These are phyloP conservation scores for Meda fulgida DNA, from an alignment of 2,797 vertebrate genomes.

Conservation along the genomic window DNA sequence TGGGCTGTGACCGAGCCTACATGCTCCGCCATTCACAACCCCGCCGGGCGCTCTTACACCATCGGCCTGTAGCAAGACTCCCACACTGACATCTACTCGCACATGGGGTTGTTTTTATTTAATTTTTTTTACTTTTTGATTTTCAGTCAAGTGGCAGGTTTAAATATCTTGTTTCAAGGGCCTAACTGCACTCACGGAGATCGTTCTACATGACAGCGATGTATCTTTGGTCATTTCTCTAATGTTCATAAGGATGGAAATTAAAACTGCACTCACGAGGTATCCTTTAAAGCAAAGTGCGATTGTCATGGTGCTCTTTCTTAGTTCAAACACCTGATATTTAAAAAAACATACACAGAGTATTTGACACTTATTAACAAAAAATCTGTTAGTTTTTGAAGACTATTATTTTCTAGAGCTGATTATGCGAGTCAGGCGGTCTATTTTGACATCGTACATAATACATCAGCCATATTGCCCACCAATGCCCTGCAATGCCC, in stretches of 20 bases:
- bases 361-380: neutral
- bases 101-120: neutral
- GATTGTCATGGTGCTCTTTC: conserved; percentile 29
- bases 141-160: conserved; percentile 9
- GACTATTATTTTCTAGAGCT: neutral
- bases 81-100: neutral
- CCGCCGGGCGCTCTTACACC: conserved; percentile 91
- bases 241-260: conserved; percentile 17
- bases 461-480: neutral
- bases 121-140: conserved; percentile 6
- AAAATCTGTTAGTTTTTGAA: neutral
- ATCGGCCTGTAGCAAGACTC: conserved; percentile 80
- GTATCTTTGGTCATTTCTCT: conserved; percentile 25
- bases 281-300: conserved; percentile 14
- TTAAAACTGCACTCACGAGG: neutral
- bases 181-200: conserved; percentile 20
- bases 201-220: neutral
- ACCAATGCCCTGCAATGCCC: neutral
- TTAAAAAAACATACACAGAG: too few species aligned
- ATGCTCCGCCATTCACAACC: conserved; percentile 93
- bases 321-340: conserved; percentile 2
- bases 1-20: conserved; percentile 90
- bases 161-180: conserved; percentile 14
- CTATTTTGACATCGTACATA: neutral
- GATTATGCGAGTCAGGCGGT: neutral